phyloP scores from a whole-genome alignment of 2,888 invertebrate genomes.

The Margaritifera margaritifera region DNA sequence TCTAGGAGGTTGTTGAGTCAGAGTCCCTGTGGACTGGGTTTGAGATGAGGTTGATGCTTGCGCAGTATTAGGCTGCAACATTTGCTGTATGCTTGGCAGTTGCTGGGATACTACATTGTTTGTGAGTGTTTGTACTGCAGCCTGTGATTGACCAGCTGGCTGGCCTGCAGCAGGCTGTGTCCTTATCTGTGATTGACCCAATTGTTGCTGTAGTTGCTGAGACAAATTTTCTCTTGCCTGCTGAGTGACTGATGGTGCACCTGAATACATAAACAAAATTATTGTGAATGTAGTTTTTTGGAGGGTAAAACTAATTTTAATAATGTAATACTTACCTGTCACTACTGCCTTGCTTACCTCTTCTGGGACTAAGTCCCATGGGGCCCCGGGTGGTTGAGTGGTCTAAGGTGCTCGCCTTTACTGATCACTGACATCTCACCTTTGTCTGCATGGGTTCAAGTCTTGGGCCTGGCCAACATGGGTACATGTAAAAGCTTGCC shows the following conservation, averaged over 20 bases:
- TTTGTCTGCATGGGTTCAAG: no score
- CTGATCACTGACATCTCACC: no score
- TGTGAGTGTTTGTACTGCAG: conserved; percentile 1
- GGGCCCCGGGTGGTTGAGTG: no score
- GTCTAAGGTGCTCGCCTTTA: no score
- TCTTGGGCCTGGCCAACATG: no score
- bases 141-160: conserved; percentile 8
- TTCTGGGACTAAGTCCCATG: no score
- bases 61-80: conserved; percentile 7
- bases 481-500: no score
- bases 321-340: no score
- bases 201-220: conserved; percentile 65
- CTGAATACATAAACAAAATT: no score
- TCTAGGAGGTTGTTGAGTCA: conserved; percentile 53
- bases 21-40: conserved; percentile 33
- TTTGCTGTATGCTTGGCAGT: conserved; percentile 3
- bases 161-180: conserved; percentile 34
- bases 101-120: not conserved
- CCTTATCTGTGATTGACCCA: conserved; percentile 58
- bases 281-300: no score
- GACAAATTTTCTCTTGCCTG: conserved; percentile 69
- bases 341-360: no score
- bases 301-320: no score
- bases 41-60: conserved; percentile 1
- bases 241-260: conserved; percentile 38